These are phyloP conservation scores for Ia io DNA, from an alignment of 2,113 vertebrate genomes.

Conservation along the genomic window DNA sequence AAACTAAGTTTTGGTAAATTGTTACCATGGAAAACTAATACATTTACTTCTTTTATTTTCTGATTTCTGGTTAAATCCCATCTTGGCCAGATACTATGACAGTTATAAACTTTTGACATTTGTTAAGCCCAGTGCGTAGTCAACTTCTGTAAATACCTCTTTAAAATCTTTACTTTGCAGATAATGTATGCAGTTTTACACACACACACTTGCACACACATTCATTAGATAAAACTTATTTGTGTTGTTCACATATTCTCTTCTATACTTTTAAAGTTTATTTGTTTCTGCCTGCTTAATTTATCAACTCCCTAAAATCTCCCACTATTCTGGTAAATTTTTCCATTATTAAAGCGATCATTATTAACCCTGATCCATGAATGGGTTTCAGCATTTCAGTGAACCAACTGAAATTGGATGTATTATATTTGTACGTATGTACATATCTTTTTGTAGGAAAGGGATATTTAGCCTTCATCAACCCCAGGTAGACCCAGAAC, in stretches of 20 bases:
- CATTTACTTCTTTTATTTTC: background rate
- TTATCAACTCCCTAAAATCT: background rate
- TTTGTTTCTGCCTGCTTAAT: background rate
- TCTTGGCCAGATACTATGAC: background rate
- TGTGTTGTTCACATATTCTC: background rate
- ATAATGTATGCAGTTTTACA: background rate
- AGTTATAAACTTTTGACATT: background rate
- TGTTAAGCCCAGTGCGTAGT: background rate
- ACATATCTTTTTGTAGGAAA: background rate
- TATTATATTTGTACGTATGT: background rate
- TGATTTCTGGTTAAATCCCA: background rate
- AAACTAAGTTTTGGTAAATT: background rate
- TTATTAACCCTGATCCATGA: background rate
- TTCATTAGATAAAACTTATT: background rate
- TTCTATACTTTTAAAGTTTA: background rate
- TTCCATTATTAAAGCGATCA: background rate
- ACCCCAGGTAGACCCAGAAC: background rate
- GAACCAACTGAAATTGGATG: background rate
- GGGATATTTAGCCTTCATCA: background rate
- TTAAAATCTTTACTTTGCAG: background rate
- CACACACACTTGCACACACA: background rate
- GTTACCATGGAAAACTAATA: background rate
- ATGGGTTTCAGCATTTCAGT: background rate
- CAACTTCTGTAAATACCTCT: background rate
- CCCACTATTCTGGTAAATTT: background rate